Percentiles rank a stretch among this genome's conserved stretches.
Conservation (phyloP, 2,797 vertebrate species). For the Caiman crocodilus region DNA sequence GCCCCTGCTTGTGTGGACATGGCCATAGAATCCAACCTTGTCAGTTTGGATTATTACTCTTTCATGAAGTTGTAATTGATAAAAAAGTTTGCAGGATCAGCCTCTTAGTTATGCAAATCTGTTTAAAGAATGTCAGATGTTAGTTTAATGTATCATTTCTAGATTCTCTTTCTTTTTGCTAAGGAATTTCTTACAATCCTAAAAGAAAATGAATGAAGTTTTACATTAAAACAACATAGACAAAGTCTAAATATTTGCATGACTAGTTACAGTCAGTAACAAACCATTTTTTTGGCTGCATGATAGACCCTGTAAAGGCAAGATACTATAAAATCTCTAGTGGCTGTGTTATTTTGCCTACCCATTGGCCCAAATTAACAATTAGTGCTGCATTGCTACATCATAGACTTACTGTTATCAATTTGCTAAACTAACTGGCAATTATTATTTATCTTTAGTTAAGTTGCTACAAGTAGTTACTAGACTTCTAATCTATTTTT, state of each 20-base stretch:
- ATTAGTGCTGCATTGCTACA: not conserved
- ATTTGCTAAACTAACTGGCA: not conserved
- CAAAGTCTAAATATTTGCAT: rapidly evolving
- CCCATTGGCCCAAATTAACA: not conserved
- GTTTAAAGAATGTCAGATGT: not conserved
- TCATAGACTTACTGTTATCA: not conserved
- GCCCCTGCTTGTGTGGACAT: too few species aligned
- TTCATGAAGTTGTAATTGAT: not conserved
- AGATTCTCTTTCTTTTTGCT: not conserved
- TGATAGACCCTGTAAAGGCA: not conserved
- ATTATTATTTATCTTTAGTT: not conserved
- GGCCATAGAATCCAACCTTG: not conserved
- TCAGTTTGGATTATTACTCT: not conserved
- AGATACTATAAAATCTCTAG: not conserved
- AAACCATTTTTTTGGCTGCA: not conserved
- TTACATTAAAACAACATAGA: not conserved
- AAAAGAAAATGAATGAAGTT: not conserved
- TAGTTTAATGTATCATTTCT: not conserved
- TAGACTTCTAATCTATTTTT: not conserved
- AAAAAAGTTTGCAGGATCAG: not conserved
- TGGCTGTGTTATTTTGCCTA: not conserved
- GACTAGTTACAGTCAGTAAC: not conserved
- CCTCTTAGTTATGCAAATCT: not conserved
- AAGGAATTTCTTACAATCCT: not conserved
- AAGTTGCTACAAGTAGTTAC: not conserved